Base-by-base conservation (phyloP, 2,797 vertebrate species). In the Otolemur crassicaudatus region DNA sequence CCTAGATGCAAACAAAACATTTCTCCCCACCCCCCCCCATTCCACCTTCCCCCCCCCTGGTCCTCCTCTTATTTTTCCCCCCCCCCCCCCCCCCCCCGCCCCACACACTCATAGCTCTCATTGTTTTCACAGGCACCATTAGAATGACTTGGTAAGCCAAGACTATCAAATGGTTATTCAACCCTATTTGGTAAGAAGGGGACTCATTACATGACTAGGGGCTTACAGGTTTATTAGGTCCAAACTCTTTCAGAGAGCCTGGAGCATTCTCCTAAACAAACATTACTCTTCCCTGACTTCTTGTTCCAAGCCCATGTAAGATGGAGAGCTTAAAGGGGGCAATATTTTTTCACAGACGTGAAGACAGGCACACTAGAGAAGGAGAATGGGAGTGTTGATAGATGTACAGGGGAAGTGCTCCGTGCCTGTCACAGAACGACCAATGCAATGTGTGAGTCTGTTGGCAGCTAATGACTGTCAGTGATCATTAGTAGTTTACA, bases 161-260 rank as follows among this genome's bases (percentile, higher is more conserved):
- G 70, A 95, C 53, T 94, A 84, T 73, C 84, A 88, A 81, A 17
- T 82, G 85, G 79, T 97, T 90, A 96, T 94, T 94, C 85, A 96
- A 75, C 46, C n/a, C 49, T 80, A 94, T 92, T 84, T 92, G 75
- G 92, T 96, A 92, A 95, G 96, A 94, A 94, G 73, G 76, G 63
- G 94, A 73, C 94, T 96, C 96, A 97, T 97, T 97, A 96, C 95
- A 67, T 97, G 91, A 97, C 93, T 93, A 87, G 90, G 94, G 94
- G 80, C 75, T 97, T 90, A 97, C 49, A 97, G 83, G 90, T 95
- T 96, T 88, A 94, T 95, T 97, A 91, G 49, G 93, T 93, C 92
- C 73, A 87, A 91, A 96, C 94, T 94, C 96, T 65, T 96, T 94
- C 87, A 70, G 87, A 97, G 61, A 96, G 96, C 95, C 97, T 81